These are phyloP conservation scores for Saturnia japonica DNA, from an alignment of 2,888 invertebrate species.

Conservation along the genomic window DNA sequence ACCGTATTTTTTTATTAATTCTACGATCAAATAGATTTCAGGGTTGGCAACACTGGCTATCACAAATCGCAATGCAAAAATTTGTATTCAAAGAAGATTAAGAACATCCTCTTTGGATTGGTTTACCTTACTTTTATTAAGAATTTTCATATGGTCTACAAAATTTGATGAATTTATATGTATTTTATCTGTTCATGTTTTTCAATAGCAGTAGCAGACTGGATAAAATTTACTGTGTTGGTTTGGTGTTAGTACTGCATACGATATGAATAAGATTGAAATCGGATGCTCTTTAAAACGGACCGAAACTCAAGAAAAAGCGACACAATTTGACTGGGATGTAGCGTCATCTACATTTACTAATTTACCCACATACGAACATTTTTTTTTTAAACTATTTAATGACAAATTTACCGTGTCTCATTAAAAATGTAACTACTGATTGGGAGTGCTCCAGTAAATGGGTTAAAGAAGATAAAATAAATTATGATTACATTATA, in stretches of 20 bases:
- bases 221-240: neutral
- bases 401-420: slow-evolving; percentile 82
- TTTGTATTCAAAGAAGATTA: too few species aligned
- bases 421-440: slow-evolving; percentile 83
- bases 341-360: slow-evolving; percentile 5
- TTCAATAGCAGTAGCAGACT: neutral
- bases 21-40: too few species aligned
- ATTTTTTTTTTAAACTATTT: slow-evolving; percentile 82
- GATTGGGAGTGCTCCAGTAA: slow-evolving; percentile 84
- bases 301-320: neutral
- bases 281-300: slow-evolving; percentile 26
- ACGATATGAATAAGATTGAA: slow-evolving; percentile 40
- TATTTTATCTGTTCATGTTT: neutral
- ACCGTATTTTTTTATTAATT: too few species aligned
- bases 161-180: too few species aligned
- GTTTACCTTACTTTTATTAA: too few species aligned
- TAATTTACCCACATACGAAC: slow-evolving; percentile 61
- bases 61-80: too few species aligned
- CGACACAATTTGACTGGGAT: slow-evolving; percentile 10
- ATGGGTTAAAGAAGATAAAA: slow-evolving; percentile 82
- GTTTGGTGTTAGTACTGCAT: too few species aligned
- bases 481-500: slow-evolving; percentile 84
- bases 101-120: too few species aligned
- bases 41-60: too few species aligned
- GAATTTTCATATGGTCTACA: too few species aligned